Evolutionary conservation across 2,888 invertebrate genomes (phyloP), one percentile per base, ranked within the genome.

Genomic region (Hedya salicella): DNA sequence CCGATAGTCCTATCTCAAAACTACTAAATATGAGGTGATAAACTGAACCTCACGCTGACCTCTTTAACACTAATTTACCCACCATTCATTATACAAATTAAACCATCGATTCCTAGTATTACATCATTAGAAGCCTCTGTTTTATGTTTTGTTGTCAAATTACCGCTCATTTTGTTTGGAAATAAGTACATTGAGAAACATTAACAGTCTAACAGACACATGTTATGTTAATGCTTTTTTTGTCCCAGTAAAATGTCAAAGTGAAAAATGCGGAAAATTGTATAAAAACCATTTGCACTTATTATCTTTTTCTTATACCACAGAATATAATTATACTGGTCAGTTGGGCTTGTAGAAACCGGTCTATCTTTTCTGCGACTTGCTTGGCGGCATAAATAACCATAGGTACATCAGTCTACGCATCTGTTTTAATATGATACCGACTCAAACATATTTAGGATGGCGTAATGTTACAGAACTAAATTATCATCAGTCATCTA

Each of bases 361-460:
- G 52, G 52, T 52, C 48, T n/a, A n/a, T n/a, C 48, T 21, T 48
- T 21, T 48, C 46, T 17, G 48, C 5, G n/a, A 48, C 13, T 48
- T 21, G 21, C 21, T 21, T 21, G 11, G 25, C 21, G 3, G 5
- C 13, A 13, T 21, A 13, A 4, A 4, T 4, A 25, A 6, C 25
- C 6, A 6, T 25, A 25, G 25, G 25, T 25, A 25, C n/a, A 25
- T 6, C 25, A 6, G 25, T 6, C 25, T 25, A 25, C 25, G 6
- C 25, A 3, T 25, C 3, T 25, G 25, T 25, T n/a, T n/a, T n/a
- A n/a, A 25, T 25, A 2, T 25, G 4, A 6, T 25, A 25, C 6
- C n/a, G n/a, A 25, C 25, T 25, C 25, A 6, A 25, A 1, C 4
- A 25, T 0, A 2, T 25, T 25, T 25, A 6, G 25, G 5, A 25